Conservation (phyloP, 2,888 invertebrate species). For the Philereme transversata region DNA sequence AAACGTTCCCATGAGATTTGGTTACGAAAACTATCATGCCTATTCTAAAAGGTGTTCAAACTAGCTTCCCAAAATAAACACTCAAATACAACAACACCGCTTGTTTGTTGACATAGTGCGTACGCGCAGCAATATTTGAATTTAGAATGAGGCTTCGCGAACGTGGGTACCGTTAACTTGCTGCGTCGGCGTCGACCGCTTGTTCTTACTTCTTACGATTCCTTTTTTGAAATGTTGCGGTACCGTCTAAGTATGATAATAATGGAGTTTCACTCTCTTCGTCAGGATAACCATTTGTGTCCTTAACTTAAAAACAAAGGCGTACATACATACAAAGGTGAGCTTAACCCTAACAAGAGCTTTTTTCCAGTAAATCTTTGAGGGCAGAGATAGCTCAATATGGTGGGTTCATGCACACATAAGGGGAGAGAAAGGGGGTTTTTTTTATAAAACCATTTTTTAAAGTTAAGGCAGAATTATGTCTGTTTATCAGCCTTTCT, state of each 20-base stretch:
- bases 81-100: constrained; percentile 41
- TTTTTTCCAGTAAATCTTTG: too few species aligned
- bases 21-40: constrained; percentile 31
- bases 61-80: constrained; percentile 33
- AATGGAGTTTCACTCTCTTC: constrained; percentile 5
- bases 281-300: too few species aligned
- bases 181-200: constrained; percentile 56
- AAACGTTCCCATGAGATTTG: constrained; percentile 23
- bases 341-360: too few species aligned
- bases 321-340: too few species aligned
- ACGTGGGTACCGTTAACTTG: constrained; percentile 72
- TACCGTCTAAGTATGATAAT: constrained; percentile 7
- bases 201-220: constrained; percentile 34
- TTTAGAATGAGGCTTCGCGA: constrained; percentile 68
- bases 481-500: background rate
- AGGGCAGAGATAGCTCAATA: too few species aligned
- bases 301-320: too few species aligned
- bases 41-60: constrained; percentile 32
- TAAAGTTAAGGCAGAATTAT: too few species aligned
- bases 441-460: too few species aligned
- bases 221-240: constrained; percentile 18
- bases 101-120: constrained; percentile 63
- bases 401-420: too few species aligned
- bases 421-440: too few species aligned
- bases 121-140: constrained; percentile 64